Conservation (phyloP, 1,140 invertebrate species). For the Eulimnadia texana region DNA sequence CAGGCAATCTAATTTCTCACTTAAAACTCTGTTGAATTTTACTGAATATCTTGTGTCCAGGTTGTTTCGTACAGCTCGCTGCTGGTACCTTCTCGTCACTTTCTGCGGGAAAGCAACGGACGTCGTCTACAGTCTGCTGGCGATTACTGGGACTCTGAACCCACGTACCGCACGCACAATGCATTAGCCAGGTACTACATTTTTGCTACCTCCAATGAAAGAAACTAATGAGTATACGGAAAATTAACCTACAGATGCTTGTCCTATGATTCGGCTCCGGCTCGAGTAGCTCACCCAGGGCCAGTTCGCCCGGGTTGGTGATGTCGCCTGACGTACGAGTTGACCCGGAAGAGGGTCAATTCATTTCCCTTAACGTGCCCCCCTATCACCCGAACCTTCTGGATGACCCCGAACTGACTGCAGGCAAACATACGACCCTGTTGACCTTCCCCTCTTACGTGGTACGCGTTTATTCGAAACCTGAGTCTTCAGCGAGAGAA, state of each 20-base stretch:
- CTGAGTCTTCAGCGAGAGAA: too few relatives aligned
- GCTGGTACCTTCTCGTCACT: slow-evolving; percentile 23
- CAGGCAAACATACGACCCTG: slow-evolving; percentile 83
- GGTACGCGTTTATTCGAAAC: slow-evolving; percentile 31
- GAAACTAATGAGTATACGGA: too few relatives aligned
- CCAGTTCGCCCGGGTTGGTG: slow-evolving; percentile 43
- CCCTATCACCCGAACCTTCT: slow-evolving; percentile 73
- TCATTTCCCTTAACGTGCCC: slow-evolving; percentile 21
- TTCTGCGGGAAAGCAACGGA: not conserved
- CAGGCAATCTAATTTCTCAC: slow-evolving; percentile 29
- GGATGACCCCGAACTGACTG: slow-evolving; percentile 88
- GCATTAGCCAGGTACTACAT: not conserved
- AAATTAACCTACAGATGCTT: slow-evolving; percentile 46
- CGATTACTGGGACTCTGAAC: not conserved
- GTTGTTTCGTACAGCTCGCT: slow-evolving; percentile 29
- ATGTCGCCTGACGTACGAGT: not conserved
- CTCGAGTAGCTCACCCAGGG: slow-evolving; percentile 38
- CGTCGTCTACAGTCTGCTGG: not conserved
- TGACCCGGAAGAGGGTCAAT: slow-evolving; percentile 9
- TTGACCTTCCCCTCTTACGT: slow-evolving; percentile 92
- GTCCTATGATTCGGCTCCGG: slow-evolving; percentile 50
- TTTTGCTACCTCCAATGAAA: too few relatives aligned
- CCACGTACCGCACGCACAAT: not conserved
- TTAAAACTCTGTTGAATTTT: not conserved
- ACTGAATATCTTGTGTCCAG: slow-evolving; percentile 4